Evolutionary conservation across 1,140 invertebrate species (phyloP), one percentile per base, ranked within the genome.

Genomic region (Venustaconcha ellipsiformis): DNA sequence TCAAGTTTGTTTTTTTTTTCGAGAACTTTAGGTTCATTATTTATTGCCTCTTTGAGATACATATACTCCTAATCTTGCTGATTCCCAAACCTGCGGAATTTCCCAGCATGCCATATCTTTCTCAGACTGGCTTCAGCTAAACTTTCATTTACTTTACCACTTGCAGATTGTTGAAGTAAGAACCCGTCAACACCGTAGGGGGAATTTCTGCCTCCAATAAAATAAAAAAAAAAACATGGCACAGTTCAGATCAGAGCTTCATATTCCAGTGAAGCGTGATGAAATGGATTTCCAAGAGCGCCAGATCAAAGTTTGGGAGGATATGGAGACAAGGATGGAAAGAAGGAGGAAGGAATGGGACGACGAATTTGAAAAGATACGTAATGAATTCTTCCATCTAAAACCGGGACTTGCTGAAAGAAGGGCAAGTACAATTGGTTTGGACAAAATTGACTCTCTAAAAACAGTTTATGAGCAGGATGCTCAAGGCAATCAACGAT

Each of bases 321-420:
- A 88, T 67, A 84, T 88, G 82, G 85, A 89, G 67, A 74, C 76
- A 26, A 80, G 84, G 18, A 88, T 89, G 85, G 83, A 86, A 55
- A 79, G 85, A 69, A 76, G 86, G 3, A 80, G 84, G 57, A 86
- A 82, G 64, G 82, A 88, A 78, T 90, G 88, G 88, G 87, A 87
- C 64, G 82, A 86, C n/a, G 88, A 90, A 73, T 87, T 90, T 71
- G 86, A 87, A 26, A 80, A 79, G 58, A 87, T 90, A 84, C 72
- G 87, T 17, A 84, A 84, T 20, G 87, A 90, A 67, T 90, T 90
- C 80, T 88, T 89, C 72, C 84, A 83, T 17, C 77, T 90, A 37
- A 88, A 87, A 78, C 89, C 89, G 4, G 75, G 81, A 12, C 86
- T 87, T 65, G 82, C 76, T 26, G 74, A 80, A 73, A 74, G 58